phyloP scores from a whole-genome alignment of 1,140 invertebrate genomes.

The Mactra quadrangularis region DNA sequence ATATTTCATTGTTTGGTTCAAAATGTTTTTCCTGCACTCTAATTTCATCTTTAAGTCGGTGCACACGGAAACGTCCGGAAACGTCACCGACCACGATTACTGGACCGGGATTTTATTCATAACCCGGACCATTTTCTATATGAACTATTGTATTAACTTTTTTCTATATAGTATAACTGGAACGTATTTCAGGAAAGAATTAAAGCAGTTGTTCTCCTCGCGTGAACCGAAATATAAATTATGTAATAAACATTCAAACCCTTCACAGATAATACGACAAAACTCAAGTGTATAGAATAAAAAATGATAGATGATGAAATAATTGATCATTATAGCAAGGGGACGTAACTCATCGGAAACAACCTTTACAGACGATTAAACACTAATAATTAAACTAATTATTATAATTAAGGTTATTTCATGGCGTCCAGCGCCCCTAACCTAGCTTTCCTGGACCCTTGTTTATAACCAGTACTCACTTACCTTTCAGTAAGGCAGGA shows the following conservation, averaged over 20 bases:
- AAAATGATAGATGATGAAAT: too few relatives aligned
- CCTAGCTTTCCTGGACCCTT: too few relatives aligned
- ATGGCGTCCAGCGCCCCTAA: too few relatives aligned
- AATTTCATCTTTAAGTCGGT: background rate
- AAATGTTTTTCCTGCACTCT: constrained; percentile 31
- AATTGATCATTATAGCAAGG: too few relatives aligned
- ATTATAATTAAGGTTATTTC: too few relatives aligned
- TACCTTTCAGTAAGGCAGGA: too few relatives aligned
- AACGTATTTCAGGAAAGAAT: constrained; percentile 70
- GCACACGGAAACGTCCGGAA: background rate
- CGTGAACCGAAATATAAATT: background rate
- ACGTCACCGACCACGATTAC: constrained; percentile 45
- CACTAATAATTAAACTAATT: too few relatives aligned
- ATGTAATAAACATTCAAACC: constrained; percentile 5
- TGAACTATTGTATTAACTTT: constrained; percentile 79
- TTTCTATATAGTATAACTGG: constrained; percentile 78
- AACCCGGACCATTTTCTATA: constrained; percentile 73
- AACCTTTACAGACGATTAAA: too few relatives aligned
- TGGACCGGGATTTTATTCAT: constrained; percentile 70
- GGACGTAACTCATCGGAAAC: too few relatives aligned
- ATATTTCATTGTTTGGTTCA: constrained; percentile 70
- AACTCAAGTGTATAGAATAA: constrained; percentile 8
- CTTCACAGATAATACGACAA: background rate
- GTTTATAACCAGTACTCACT: too few relatives aligned
- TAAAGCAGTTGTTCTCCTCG: constrained; percentile 62